Percentiles rank a stretch among this genome's conserved stretches.
Conservation (phyloP, 2,113 vertebrate genomes). For the Brienomyrus longianalis region DNA sequence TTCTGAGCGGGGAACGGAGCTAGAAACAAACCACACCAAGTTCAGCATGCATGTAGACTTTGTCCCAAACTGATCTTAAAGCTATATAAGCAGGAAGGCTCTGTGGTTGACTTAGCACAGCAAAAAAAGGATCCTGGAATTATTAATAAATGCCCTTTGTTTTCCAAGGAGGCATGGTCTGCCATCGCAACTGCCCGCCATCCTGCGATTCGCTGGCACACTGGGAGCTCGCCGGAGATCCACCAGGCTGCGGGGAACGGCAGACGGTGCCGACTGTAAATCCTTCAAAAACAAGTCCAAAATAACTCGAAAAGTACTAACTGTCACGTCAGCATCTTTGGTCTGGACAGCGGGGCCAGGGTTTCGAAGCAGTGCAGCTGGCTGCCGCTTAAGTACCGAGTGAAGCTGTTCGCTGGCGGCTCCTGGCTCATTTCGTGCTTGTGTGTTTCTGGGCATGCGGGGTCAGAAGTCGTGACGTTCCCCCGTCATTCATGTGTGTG, state of each 20-base stretch:
- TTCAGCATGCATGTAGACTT: neutral
- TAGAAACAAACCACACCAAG: neutral
- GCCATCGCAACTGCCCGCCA: neutral
- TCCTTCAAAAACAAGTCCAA: constrained; percentile 9
- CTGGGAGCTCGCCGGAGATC: constrained; percentile 37
- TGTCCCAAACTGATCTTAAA: neutral
- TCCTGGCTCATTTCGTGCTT: constrained; percentile 7
- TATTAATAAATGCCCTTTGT: neutral
- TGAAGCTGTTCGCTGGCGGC: constrained; percentile 20
- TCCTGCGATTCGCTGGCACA: neutral
- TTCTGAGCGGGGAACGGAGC: neutral
- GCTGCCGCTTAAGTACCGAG: neutral
- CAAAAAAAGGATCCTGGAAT: neutral
- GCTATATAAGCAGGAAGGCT: neutral
- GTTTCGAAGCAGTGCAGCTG: neutral
- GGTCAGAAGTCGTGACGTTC: neutral
- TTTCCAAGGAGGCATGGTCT: neutral
- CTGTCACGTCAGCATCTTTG: constrained; percentile 12
- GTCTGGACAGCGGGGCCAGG: neutral
- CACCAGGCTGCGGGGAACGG: constrained; percentile 39
- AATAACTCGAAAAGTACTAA: constrained; percentile 13
- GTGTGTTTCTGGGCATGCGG: constrained; percentile 16
- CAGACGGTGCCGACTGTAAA: constrained; percentile 38
- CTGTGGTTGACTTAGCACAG: neutral
- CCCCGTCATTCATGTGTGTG: neutral